phyloP scores from a whole-genome alignment of 2,113 vertebrate genomes.

The Ictidomys tridecemlineatus region DNA sequence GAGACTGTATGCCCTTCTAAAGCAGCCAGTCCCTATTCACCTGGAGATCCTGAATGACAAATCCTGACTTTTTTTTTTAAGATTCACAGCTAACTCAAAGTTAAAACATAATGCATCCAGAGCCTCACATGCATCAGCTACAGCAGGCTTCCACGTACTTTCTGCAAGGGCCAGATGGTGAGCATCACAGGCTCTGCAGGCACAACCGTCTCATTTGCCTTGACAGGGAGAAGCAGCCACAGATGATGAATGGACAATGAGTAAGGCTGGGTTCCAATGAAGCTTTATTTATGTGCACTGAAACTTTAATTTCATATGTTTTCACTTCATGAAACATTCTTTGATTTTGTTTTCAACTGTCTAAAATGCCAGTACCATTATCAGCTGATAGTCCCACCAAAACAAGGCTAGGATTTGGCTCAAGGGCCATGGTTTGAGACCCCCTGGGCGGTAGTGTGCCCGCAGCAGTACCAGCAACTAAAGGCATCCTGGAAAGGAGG shows the following conservation, averaged over 20 bases:
- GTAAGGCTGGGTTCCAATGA: neutral
- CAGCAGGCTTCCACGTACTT: too few relatives aligned
- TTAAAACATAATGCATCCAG: neutral
- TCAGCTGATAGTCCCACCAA: neutral
- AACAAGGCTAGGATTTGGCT: neutral
- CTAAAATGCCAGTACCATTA: neutral
- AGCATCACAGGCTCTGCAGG: too few relatives aligned
- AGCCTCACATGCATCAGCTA: neutral
- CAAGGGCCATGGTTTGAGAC: rapidly evolving
- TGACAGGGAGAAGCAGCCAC: neutral
- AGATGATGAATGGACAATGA: neutral
- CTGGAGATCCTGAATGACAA: neutral
- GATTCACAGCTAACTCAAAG: neutral
- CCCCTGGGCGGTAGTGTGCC: neutral
- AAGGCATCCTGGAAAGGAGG: too few relatives aligned
- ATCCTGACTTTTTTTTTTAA: neutral
- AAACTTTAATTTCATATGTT: neutral
- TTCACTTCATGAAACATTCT: neutral
- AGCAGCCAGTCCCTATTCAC: neutral
- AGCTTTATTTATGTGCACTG: neutral
- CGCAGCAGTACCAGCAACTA: neutral
- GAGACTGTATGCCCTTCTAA: neutral
- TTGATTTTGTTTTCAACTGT: conserved; percentile 6
- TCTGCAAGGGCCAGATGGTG: neutral
- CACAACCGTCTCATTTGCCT: neutral